Conservation (phyloP, 2,888 invertebrate genomes). For the Mimachlamys varia region DNA sequence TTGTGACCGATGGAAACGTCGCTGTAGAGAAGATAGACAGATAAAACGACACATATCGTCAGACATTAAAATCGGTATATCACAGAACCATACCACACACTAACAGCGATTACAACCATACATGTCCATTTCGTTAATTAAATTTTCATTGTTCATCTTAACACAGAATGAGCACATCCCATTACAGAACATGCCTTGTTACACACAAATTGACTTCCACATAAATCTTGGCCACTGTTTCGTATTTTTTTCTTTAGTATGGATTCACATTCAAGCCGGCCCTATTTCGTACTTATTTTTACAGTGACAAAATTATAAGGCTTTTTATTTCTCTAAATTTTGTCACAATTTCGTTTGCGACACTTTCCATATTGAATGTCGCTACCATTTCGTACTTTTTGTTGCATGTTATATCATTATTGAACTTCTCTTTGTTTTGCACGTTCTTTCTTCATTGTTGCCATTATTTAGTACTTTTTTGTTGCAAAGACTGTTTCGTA, state of each 20-base stretch:
- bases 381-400: not conserved
- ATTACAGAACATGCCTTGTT: not conserved
- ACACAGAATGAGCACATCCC: not conserved
- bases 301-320: too few species aligned
- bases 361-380: not conserved
- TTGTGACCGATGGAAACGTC: not conserved
- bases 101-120: not conserved
- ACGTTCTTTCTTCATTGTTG: too few species aligned
- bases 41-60: constrained; percentile 5
- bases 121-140: constrained; percentile 24
- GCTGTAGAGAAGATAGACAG: not conserved
- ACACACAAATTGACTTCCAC: not conserved
- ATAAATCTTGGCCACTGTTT: not conserved
- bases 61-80: not conserved
- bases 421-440: too few species aligned
- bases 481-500: too few species aligned
- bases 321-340: too few species aligned
- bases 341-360: too few species aligned
- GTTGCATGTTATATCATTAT: not conserved
- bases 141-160: not conserved
- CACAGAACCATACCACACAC: constrained; percentile 16
- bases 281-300: not conserved
- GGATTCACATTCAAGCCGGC: not conserved
- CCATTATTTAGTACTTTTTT: not conserved
- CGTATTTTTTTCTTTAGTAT: not conserved